Percentiles rank a stretch among this genome's conserved stretches.
phyloP scores from a whole-genome alignment of 2,113 vertebrate species.

The Perccottus glenii region DNA sequence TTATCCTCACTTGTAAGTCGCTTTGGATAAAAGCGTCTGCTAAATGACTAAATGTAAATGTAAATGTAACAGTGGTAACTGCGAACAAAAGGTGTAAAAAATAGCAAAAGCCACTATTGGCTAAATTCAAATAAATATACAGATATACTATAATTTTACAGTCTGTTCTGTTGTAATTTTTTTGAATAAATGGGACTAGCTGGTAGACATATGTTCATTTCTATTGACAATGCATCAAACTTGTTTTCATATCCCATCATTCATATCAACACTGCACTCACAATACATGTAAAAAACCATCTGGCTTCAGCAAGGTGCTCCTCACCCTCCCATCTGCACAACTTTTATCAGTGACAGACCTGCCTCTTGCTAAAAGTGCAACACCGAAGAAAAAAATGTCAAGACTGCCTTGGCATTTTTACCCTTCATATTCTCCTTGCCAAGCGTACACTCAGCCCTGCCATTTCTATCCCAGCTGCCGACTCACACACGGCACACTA shows the following conservation, averaged over 20 bases:
- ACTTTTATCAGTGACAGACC: conserved; percentile 60
- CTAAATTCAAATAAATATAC: no score
- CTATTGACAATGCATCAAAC: neutral
- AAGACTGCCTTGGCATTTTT: conserved; percentile 54
- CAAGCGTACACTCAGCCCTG: conserved; percentile 52
- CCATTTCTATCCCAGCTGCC: conserved; percentile 49
- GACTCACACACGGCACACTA: conserved; percentile 42
- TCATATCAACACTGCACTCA: conserved; percentile 32
- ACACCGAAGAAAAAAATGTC: conserved; percentile 36
- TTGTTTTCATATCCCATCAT: conserved; percentile 25
- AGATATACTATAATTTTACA: no score
- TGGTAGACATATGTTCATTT: neutral
- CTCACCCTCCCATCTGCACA: conserved; percentile 27
- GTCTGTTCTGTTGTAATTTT: no score
- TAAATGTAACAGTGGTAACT: no score
- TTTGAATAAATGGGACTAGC: neutral
- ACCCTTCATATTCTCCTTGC: conserved; percentile 42
- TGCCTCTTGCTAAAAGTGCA: conserved; percentile 47
- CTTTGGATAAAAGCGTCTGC: no score
- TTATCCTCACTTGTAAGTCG: no score
- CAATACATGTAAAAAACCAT: conserved; percentile 23
- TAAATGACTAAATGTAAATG: no score
- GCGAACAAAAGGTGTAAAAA: no score
- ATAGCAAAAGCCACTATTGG: no score
- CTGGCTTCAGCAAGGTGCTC: conserved; percentile 12